A percentile compares a stretch with the other conserved stretches of the same genome.
Conservation (phyloP, 2,888 invertebrate species). For the Dryococelus australis region DNA sequence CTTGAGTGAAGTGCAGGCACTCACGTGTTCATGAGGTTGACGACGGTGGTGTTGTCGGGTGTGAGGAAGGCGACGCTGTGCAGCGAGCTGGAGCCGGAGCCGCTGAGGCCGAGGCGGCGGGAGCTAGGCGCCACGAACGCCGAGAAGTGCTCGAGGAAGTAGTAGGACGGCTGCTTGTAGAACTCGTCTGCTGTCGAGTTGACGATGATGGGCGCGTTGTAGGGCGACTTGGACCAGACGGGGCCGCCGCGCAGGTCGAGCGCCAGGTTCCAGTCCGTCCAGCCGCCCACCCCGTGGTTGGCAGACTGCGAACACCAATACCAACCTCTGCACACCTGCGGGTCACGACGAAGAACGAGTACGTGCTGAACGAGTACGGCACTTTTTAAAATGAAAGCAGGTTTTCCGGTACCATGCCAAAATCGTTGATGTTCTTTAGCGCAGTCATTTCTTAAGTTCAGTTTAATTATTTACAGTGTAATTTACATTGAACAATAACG, state of each 20-base stretch:
- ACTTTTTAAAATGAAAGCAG: too few species aligned
- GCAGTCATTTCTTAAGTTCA: too few species aligned
- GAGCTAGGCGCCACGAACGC: neutral
- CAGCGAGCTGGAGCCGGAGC: neutral
- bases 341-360: too few species aligned
- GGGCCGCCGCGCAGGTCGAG: neutral
- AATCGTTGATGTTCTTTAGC: too few species aligned
- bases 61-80: slow-evolving; percentile 17
- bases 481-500: too few species aligned
- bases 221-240: too few species aligned
- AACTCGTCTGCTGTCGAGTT: slow-evolving; percentile 23
- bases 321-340: neutral
- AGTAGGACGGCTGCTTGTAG: slow-evolving; percentile 24
- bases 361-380: too few species aligned
- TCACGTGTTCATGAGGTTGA: slow-evolving; percentile 13
- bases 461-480: too few species aligned
- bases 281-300: slow-evolving; percentile 13
- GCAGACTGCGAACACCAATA: neutral
- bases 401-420: too few species aligned
- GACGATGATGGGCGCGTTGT: slow-evolving; percentile 20
- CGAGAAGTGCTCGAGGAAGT: slow-evolving; percentile 17
- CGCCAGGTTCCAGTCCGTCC: slow-evolving; percentile 25
- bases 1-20: too few species aligned
- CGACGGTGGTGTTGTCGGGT: neutral
- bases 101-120: neutral